phyloP scores from a whole-genome alignment of 2,797 vertebrate genomes.

The Danio kyathit region DNA sequence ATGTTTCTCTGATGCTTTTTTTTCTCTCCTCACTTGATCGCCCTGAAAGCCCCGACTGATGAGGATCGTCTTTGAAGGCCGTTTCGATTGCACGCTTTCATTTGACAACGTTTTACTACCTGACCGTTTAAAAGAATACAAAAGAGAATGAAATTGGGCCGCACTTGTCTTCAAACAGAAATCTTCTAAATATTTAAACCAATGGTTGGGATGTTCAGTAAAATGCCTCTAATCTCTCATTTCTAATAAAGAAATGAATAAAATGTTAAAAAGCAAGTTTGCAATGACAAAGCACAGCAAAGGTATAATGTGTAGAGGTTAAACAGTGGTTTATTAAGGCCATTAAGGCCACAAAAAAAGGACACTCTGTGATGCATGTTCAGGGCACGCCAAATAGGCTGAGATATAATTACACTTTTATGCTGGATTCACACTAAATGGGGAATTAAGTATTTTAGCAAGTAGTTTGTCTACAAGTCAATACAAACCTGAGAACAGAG shows the following conservation, averaged over 20 bases:
- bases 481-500: too few species aligned
- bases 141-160: background rate
- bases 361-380: too few species aligned
- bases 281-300: too few species aligned
- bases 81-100: background rate
- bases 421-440: too few species aligned
- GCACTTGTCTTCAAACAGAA: background rate
- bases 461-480: too few species aligned
- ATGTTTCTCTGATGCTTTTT: constrained; percentile 65
- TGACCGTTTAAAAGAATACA: background rate
- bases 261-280: background rate
- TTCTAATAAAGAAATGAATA: background rate
- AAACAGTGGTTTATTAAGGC: too few species aligned
- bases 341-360: too few species aligned
- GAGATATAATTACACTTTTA: too few species aligned
- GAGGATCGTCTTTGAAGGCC: constrained; percentile 25
- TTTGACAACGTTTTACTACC: background rate
- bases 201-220: background rate
- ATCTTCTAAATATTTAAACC: constrained; percentile 6
- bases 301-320: too few species aligned
- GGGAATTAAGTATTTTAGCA: too few species aligned
- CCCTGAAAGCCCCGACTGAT: constrained; percentile 54
- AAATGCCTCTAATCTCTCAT: constrained; percentile 9
- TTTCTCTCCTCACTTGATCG: constrained; percentile 44
- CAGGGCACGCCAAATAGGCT: too few species aligned